Evolutionary conservation across 2,113 vertebrate genomes (phyloP).

Genomic region (Ailuropoda melanoleuca): DNA sequence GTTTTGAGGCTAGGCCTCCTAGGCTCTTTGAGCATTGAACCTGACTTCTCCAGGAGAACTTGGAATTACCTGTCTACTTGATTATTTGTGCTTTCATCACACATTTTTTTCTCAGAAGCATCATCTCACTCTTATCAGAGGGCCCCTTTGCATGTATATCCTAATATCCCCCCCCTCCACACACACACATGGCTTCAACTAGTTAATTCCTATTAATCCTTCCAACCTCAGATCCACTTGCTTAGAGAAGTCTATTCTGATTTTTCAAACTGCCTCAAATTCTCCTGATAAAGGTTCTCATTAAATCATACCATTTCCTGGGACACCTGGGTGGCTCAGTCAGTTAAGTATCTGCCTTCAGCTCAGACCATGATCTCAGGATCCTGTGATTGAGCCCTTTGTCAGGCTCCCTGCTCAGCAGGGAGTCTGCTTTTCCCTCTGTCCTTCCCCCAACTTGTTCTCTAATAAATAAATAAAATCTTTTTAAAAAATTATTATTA

Average conservation of each 20-base stretch:
- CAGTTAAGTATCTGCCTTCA: no score
- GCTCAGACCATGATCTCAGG: no score
- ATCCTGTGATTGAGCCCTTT: no score
- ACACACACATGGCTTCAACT: not conserved
- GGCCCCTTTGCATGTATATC: not conserved
- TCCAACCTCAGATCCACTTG: not conserved
- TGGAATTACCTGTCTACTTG: not conserved
- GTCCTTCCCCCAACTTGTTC: no score
- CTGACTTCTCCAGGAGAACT: not conserved
- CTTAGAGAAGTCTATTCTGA: not conserved
- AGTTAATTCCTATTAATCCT: not conserved
- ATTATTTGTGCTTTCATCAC: not conserved
- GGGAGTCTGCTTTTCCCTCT: no score
- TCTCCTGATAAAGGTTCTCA: not conserved
- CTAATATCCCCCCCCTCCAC: fast-evolving
- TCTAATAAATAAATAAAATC: no score
- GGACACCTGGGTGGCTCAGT: no score
- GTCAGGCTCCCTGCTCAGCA: no score
- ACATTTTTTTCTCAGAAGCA: not conserved
- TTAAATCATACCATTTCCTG: not conserved
- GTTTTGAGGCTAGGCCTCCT: not conserved
- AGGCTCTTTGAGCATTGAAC: not conserved
- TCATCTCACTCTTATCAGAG: not conserved
- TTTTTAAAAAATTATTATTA: no score
- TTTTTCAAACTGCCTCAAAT: not conserved